A percentile compares a stretch with the other conserved stretches of the same genome.
phyloP scores from a whole-genome alignment of 1,140 invertebrate species.

The Orussus abietinus region DNA sequence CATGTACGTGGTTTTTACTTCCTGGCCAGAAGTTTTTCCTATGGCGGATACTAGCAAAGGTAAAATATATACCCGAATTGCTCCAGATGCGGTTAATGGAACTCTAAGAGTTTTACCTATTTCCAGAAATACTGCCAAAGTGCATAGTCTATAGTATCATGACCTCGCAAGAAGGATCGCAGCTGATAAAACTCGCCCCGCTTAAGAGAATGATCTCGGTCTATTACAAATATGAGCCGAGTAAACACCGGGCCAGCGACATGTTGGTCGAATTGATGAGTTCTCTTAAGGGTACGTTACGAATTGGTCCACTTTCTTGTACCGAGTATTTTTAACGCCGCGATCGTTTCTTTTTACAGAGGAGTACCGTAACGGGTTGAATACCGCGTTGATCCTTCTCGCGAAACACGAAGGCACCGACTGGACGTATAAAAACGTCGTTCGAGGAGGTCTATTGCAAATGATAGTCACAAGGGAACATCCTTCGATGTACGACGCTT shows the following conservation, averaged over 20 bases:
- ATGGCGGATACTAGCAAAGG: conserved; percentile 24
- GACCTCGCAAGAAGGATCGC: conserved; percentile 5
- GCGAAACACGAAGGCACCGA: conserved; percentile 33
- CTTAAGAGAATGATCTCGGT: conserved; percentile 27
- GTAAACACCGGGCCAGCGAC: conserved; percentile 9
- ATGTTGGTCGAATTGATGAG: conserved; percentile 24
- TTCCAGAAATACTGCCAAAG: conserved; percentile 35
- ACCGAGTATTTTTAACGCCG: background rate
- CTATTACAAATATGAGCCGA: conserved; percentile 32
- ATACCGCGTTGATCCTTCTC: conserved; percentile 36
- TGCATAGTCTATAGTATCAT: conserved; percentile 34
- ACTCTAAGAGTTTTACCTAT: background rate
- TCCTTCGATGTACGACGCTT: conserved; percentile 27
- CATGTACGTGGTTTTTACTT: conserved; percentile 32
- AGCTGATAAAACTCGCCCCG: conserved; percentile 19
- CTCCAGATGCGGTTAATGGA: conserved; percentile 5
- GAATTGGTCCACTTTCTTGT: background rate
- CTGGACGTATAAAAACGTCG: conserved; percentile 38
- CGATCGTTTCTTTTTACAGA: conserved; percentile 18
- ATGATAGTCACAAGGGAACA: conserved; percentile 34
- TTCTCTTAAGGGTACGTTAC: conserved; percentile 27
- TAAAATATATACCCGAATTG: conserved; percentile 20
- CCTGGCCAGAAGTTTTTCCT: conserved; percentile 47
- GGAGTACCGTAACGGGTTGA: conserved; percentile 18
- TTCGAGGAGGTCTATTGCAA: conserved; percentile 29